A percentile compares a stretch with the other conserved stretches of the same genome.
These are phyloP conservation scores for Paraplagusia blochii DNA, from an alignment of 2,113 vertebrate genomes.

Conservation along the genomic window DNA sequence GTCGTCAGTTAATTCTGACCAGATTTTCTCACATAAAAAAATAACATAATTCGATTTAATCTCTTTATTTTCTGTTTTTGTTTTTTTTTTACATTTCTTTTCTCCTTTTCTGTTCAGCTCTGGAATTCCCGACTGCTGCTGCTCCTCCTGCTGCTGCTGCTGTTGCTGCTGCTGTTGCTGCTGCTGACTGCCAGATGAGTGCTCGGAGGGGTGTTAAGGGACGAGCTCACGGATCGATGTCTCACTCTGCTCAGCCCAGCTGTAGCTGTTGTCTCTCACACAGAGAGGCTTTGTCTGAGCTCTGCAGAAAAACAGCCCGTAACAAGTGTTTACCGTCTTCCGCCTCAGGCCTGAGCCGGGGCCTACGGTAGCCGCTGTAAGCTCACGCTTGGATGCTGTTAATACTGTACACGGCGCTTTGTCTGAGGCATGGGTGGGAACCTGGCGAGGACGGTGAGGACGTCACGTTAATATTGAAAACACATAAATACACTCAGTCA, in stretches of 20 bases:
- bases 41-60: conserved; percentile 17
- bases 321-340: conserved; percentile 72
- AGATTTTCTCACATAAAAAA: too few species aligned
- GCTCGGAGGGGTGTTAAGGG: conserved; percentile 62
- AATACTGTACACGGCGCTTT: conserved; percentile 39
- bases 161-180: conserved; percentile 9
- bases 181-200: conserved; percentile 49
- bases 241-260: conserved; percentile 58
- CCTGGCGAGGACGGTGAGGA: not conserved
- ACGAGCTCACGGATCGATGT: conserved; percentile 62
- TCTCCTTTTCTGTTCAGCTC: conserved; percentile 18
- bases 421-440: not conserved
- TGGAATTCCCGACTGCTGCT: conserved; percentile 39
- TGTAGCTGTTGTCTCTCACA: conserved; percentile 63
- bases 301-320: conserved; percentile 41
- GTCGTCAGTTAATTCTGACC: too few species aligned
- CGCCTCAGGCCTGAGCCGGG: conserved; percentile 53
- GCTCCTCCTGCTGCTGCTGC: too few species aligned
- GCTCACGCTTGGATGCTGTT: conserved; percentile 51
- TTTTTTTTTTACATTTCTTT: conserved; percentile 16
- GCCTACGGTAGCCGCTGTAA: conserved; percentile 49
- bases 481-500: conserved; percentile 16
- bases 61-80: conserved; percentile 1
- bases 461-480: too few species aligned
- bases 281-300: conserved; percentile 68